These are phyloP conservation scores for Trisateles emortualis DNA, from an alignment of 2,888 invertebrate genomes.

Conservation along the genomic window DNA sequence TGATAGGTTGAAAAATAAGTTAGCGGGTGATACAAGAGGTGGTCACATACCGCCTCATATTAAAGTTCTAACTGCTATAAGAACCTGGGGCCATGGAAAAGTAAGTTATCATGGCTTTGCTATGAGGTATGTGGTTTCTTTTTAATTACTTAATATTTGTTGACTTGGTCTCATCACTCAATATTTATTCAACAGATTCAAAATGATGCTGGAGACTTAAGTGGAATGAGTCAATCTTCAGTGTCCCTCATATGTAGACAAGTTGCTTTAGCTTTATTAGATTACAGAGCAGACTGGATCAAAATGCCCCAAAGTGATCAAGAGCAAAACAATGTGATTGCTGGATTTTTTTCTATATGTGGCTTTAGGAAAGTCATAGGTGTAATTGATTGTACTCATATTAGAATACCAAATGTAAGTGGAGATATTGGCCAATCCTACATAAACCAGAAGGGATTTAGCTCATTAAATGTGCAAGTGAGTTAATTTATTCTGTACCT, in stretches of 20 bases:
- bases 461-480: neutral
- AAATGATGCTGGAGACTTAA: constrained; percentile 29
- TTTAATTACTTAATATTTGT: neutral
- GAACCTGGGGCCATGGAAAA: constrained; percentile 30
- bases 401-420: constrained; percentile 21
- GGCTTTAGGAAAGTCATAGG: constrained; percentile 29
- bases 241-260: constrained; percentile 24
- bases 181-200: constrained; percentile 21
- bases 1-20: constrained; percentile 19
- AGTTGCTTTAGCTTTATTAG: constrained; percentile 25
- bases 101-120: constrained; percentile 11
- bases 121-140: neutral
- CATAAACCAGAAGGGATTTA: constrained; percentile 1
- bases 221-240: constrained; percentile 26
- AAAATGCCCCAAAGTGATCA: constrained; percentile 25
- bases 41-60: constrained; percentile 22
- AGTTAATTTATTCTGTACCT: neutral
- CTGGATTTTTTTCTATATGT: constrained; percentile 22
- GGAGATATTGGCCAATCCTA: constrained; percentile 17
- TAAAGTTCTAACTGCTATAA: constrained; percentile 27
- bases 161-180: too few species aligned
- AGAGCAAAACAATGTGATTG: constrained; percentile 20
- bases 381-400: constrained; percentile 28
- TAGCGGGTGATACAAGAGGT: constrained; percentile 23
- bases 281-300: constrained; percentile 18